A percentile compares a stretch with the other conserved stretches of the same genome.
Evolutionary conservation across 2,113 vertebrate genomes (phyloP).

Genomic region (Dromaius novaehollandiae): DNA sequence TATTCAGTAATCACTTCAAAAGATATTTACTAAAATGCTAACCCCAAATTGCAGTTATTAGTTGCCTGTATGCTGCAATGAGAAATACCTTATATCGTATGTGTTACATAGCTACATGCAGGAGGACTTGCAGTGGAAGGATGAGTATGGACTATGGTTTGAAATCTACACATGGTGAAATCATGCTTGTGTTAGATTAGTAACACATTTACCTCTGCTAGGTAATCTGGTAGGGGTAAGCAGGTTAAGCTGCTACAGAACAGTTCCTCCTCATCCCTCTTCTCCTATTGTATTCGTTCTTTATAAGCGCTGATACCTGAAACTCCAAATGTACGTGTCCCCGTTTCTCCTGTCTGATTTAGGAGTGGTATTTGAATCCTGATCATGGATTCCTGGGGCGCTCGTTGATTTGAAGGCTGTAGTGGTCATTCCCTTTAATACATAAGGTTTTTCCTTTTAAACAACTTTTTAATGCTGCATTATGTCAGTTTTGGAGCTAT

Average conservation of each 20-base stretch:
- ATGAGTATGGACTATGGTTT: not conserved
- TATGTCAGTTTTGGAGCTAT: not conserved
- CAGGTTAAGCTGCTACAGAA: not conserved
- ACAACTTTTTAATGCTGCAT: not conserved
- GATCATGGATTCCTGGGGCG: not conserved
- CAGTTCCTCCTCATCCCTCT: not conserved
- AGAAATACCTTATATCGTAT: not conserved
- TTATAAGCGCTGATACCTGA: not conserved
- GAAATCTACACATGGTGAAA: not conserved
- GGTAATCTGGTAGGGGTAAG: not conserved
- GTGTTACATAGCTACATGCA: not conserved
- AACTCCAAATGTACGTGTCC: not conserved
- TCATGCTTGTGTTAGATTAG: slow-evolving; percentile 1
- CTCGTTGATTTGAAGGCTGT: not conserved
- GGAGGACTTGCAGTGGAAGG: not conserved
- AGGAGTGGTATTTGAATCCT: not conserved
- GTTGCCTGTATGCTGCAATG: not conserved
- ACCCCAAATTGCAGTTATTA: not conserved
- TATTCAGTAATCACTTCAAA: not conserved
- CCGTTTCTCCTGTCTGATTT: rapidly evolving
- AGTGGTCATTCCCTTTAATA: not conserved
- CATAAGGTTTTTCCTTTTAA: not conserved
- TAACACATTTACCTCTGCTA: not conserved
- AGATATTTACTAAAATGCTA: slow-evolving; percentile 18
- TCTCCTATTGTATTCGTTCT: not conserved